A percentile compares a stretch with the other conserved stretches of the same genome.
Conservation (phyloP, 2,888 invertebrate genomes). For the Perizoma affinitatum region DNA sequence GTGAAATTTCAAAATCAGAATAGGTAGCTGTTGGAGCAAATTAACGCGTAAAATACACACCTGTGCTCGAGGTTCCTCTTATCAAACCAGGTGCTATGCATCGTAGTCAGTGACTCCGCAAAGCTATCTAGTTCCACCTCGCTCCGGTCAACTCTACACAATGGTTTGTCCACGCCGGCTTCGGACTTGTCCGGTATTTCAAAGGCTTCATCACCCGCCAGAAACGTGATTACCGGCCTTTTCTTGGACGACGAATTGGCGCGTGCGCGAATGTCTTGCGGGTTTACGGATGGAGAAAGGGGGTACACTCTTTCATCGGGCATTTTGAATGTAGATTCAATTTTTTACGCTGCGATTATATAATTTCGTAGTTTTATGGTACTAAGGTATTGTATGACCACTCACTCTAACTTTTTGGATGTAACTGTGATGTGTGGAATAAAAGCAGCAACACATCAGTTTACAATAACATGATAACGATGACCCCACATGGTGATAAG, state of each 20-base stretch:
- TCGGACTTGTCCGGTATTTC: slow-evolving; percentile 77
- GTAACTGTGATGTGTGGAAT: slow-evolving; percentile 46
- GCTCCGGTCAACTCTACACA: slow-evolving; percentile 65
- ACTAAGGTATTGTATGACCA: slow-evolving; percentile 32
- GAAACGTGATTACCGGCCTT: slow-evolving; percentile 66
- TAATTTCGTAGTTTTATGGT: slow-evolving; percentile 3
- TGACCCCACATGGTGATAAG: slow-evolving; percentile 70
- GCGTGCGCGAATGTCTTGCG: slow-evolving; percentile 83
- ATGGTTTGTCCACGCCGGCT: slow-evolving; percentile 69
- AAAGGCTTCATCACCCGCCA: slow-evolving; percentile 71
- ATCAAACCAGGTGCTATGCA: slow-evolving; percentile 82
- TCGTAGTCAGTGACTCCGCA: slow-evolving; percentile 76
- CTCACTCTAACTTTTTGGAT: slow-evolving; percentile 40
- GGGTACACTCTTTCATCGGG: slow-evolving; percentile 85
- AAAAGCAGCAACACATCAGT: slow-evolving; percentile 53
- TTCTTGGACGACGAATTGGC: slow-evolving; percentile 81
- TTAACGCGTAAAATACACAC: slow-evolving; percentile 59
- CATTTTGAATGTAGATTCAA: slow-evolving; percentile 76
- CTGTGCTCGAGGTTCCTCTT: slow-evolving; percentile 84
- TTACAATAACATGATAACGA: slow-evolving; percentile 48
- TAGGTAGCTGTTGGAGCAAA: too few relatives aligned
- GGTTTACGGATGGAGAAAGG: slow-evolving; percentile 72
- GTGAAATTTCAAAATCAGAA: too few relatives aligned
- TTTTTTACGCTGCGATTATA: slow-evolving; percentile 4
- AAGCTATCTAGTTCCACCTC: slow-evolving; percentile 83